These are phyloP conservation scores for Carlito syrichta DNA, from an alignment of 2,113 vertebrate species.

Conservation along the genomic window DNA sequence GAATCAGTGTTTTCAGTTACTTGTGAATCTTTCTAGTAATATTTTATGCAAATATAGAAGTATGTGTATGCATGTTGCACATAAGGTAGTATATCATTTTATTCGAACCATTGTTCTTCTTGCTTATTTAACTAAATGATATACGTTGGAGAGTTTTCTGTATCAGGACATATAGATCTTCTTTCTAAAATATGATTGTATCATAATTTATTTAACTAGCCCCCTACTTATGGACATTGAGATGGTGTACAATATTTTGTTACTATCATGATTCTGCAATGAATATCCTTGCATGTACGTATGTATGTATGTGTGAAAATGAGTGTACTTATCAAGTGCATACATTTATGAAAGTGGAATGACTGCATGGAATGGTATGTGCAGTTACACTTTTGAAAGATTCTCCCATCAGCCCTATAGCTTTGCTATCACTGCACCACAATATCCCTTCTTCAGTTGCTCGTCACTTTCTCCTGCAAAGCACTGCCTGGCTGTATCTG, in stretches of 20 bases:
- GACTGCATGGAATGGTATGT: background rate
- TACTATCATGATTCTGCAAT: background rate
- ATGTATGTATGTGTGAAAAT: background rate
- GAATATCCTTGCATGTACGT: background rate
- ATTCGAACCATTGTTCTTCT: background rate
- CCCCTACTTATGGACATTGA: background rate
- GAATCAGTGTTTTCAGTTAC: background rate
- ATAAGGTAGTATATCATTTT: background rate
- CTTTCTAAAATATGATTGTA: too few species aligned
- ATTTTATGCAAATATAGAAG: background rate
- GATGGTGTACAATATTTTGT: background rate
- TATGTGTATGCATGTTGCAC: background rate
- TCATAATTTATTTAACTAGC: too few species aligned
- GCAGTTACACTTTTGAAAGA: background rate
- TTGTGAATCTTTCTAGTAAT: background rate
- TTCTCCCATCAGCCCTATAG: too few species aligned
- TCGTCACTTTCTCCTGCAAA: background rate
- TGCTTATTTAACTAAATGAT: background rate
- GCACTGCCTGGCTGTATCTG: background rate
- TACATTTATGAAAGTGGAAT: background rate
- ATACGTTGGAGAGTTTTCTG: background rate
- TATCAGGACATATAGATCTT: background rate
- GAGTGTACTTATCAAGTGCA: background rate
- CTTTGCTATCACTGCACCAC: background rate
- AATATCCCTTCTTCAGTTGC: background rate